A percentile compares a stretch with the other conserved stretches of the same genome.
These are phyloP conservation scores for Drosophila cracens DNA, from an alignment of 2,888 invertebrate genomes.

Conservation along the genomic window DNA sequence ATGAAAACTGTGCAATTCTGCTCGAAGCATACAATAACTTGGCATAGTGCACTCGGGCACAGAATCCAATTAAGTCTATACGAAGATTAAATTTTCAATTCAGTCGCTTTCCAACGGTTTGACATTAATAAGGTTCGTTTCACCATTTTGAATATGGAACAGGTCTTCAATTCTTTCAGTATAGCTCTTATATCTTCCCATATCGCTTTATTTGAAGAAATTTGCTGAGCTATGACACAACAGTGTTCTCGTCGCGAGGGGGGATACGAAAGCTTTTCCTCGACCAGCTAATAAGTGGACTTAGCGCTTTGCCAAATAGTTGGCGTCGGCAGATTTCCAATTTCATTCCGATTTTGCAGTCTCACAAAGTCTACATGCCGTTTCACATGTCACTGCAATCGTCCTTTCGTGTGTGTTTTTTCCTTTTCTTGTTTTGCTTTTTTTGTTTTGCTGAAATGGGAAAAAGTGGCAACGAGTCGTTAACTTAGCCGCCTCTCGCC, in stretches of 20 bases:
- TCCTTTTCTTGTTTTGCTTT: not conserved
- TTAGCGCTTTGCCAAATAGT: constrained; percentile 1
- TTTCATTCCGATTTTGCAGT: constrained; percentile 1
- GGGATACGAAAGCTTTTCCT: not conserved
- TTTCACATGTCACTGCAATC: constrained; percentile 24
- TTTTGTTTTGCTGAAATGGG: constrained; percentile 3
- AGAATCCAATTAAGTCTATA: constrained; percentile 24
- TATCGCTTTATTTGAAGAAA: not conserved
- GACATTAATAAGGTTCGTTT: not conserved
- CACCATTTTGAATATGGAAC: not conserved
- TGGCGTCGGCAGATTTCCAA: not conserved
- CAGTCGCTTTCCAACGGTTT: not conserved
- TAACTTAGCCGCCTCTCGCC: constrained; percentile 13
- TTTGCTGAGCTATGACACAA: not conserved
- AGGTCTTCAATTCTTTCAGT: not conserved
- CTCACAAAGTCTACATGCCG: constrained; percentile 4
- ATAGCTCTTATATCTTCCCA: not conserved
- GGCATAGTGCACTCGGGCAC: constrained; percentile 27
- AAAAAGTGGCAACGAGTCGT: constrained; percentile 26
- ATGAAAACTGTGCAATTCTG: constrained; percentile 28
- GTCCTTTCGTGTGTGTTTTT: constrained; percentile 7
- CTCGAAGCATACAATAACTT: constrained; percentile 9
- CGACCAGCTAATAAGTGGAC: constrained; percentile 1
- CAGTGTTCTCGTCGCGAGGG: not conserved
- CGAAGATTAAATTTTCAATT: constrained; percentile 6